phyloP scores from a whole-genome alignment of 2,113 vertebrate genomes.

The Pelodiscus sinensis region DNA sequence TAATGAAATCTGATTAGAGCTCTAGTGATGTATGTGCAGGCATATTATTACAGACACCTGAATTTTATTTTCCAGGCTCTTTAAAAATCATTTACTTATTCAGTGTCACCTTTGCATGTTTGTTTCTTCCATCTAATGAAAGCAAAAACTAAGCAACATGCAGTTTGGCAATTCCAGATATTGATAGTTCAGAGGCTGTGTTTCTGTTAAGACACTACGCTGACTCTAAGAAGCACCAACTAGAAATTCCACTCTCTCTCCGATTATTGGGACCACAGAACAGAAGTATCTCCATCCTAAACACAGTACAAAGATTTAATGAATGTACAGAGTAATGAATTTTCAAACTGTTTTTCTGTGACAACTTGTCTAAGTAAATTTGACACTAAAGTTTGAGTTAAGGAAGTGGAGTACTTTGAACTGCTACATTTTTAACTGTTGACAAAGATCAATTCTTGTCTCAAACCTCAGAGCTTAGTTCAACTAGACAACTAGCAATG shows the following conservation, averaged over 20 bases:
- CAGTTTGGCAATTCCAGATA: not conserved
- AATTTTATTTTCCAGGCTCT: not conserved
- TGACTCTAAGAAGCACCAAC: not conserved
- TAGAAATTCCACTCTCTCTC: not conserved
- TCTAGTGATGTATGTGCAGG: not conserved
- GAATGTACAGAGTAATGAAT: not conserved
- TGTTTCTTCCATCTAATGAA: not conserved
- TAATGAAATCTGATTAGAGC: not conserved
- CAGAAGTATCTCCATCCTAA: not conserved
- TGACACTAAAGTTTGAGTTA: not conserved
- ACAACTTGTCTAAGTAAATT: not conserved
- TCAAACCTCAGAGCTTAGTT: not conserved
- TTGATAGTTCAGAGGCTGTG: not conserved
- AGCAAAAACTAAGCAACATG: not conserved
- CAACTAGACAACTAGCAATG: not conserved
- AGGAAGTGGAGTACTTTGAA: not conserved
- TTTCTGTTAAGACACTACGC: not conserved
- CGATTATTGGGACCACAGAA: not conserved
- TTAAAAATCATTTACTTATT: not conserved
- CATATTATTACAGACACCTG: not conserved
- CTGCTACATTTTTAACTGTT: not conserved
- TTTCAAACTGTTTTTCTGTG: not conserved
- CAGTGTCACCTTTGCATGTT: not conserved
- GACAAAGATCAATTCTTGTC: not conserved
- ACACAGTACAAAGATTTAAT: not conserved